Evolutionary conservation across 2,888 invertebrate genomes (phyloP).

Genomic region (Corbicula japonica): DNA sequence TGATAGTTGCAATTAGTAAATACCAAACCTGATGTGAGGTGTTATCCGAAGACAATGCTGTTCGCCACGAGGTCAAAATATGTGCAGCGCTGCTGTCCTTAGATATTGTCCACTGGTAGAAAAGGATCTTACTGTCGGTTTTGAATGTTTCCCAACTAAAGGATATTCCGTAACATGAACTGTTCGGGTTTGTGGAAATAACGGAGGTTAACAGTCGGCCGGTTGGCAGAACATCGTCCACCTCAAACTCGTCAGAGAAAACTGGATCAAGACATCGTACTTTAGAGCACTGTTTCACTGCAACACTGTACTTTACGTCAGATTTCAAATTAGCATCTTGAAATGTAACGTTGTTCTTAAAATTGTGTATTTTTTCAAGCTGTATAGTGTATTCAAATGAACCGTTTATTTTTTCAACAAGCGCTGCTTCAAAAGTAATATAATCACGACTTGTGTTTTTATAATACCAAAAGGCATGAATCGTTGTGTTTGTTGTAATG

Average conservation of each 20-base stretch:
- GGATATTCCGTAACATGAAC: not conserved
- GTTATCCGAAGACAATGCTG: not conserved
- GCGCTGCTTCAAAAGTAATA: not conserved
- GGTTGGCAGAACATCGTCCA: slow-evolving; percentile 21
- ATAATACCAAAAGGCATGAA: not conserved
- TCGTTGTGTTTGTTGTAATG: not conserved
- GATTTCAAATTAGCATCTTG: not conserved
- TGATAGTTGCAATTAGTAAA: no score
- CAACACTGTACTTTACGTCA: not conserved
- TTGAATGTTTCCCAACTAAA: slow-evolving; percentile 8
- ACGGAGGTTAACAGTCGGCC: not conserved
- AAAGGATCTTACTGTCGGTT: not conserved
- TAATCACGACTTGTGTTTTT: not conserved
- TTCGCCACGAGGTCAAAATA: slow-evolving; percentile 11
- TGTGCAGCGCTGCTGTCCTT: not conserved
- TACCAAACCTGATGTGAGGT: not conserved
- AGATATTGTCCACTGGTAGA: slow-evolving; percentile 34
- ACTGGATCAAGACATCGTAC: slow-evolving; percentile 7
- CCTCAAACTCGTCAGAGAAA: slow-evolving; percentile 13
- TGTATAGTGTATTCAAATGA: not conserved
- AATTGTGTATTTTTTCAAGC: not conserved
- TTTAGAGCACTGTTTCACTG: slow-evolving; percentile 1
- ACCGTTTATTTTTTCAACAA: not conserved
- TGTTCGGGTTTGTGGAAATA: not conserved
- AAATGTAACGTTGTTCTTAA: not conserved